Conservation (phyloP, 2,113 vertebrate species). For the Pterocles orientalis region DNA sequence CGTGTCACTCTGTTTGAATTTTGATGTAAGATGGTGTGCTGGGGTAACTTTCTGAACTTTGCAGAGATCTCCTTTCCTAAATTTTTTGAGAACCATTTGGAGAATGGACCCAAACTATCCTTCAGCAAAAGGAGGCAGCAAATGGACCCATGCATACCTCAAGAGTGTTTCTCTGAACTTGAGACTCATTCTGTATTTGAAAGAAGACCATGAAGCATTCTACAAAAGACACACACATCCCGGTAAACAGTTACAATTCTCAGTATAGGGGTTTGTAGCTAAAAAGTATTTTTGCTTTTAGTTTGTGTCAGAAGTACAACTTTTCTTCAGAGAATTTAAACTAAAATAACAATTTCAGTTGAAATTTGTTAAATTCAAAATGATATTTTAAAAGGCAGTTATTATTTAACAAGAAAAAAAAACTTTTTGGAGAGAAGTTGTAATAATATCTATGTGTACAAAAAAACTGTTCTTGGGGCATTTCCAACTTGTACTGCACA, state of each 20-base stretch:
- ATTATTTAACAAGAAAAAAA: neutral
- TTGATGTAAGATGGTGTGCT: neutral
- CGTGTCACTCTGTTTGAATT: neutral
- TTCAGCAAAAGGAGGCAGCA: neutral
- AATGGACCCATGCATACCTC: neutral
- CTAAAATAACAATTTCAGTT: neutral
- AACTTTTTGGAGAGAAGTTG: neutral
- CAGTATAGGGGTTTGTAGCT: neutral
- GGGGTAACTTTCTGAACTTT: neutral
- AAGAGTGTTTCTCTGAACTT: neutral
- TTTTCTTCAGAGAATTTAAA: neutral
- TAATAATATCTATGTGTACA: neutral
- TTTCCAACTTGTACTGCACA: neutral
- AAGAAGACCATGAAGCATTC: neutral
- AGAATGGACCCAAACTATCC: neutral
- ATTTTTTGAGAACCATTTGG: neutral
- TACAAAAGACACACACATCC: neutral
- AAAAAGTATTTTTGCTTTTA: neutral
- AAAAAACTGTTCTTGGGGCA: neutral
- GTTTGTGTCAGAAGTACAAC: neutral
- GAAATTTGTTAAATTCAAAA: neutral
- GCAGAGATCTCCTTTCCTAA: neutral
- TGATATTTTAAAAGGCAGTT: neutral
- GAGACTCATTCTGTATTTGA: neutral
- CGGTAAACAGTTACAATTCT: neutral